phyloP scores from a whole-genome alignment of 2,888 invertebrate genomes.

The Actias luna region DNA sequence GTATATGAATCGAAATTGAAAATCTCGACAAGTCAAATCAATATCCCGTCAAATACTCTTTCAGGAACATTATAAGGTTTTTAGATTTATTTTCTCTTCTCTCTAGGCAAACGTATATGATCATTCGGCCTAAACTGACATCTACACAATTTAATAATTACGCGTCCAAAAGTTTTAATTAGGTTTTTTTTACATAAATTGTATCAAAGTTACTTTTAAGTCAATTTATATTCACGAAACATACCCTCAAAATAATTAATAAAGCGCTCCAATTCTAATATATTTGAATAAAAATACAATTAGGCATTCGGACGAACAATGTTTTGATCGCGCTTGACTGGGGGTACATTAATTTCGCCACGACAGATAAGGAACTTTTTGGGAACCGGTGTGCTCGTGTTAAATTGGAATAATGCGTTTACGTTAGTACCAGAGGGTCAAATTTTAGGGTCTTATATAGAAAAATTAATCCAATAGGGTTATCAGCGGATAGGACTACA shows the following conservation, averaged over 20 bases:
- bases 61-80: too few species aligned
- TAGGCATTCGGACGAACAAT: slow-evolving; percentile 43
- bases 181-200: neutral
- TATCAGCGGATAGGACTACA: too few species aligned
- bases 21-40: too few species aligned
- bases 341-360: slow-evolving; percentile 56
- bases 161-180: neutral
- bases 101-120: neutral
- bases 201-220: neutral
- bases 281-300: slow-evolving; percentile 73
- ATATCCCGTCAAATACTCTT: too few species aligned
- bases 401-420: slow-evolving; percentile 19
- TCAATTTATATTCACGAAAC: slow-evolving; percentile 7
- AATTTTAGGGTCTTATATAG: neutral
- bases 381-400: slow-evolving; percentile 25
- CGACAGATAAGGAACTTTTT: slow-evolving; percentile 40
- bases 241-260: slow-evolving; percentile 10
- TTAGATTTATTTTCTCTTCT: too few species aligned
- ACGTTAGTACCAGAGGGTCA: neutral
- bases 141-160: neutral
- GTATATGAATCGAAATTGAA: too few species aligned
- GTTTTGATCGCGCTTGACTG: slow-evolving; percentile 52
- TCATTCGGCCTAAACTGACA: neutral
- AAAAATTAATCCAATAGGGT: too few species aligned
- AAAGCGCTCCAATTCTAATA: slow-evolving; percentile 3